A percentile compares a stretch with the other conserved stretches of the same genome.
These are phyloP conservation scores for Thalpophila matura DNA, from an alignment of 2,888 invertebrate species.

Conservation along the genomic window DNA sequence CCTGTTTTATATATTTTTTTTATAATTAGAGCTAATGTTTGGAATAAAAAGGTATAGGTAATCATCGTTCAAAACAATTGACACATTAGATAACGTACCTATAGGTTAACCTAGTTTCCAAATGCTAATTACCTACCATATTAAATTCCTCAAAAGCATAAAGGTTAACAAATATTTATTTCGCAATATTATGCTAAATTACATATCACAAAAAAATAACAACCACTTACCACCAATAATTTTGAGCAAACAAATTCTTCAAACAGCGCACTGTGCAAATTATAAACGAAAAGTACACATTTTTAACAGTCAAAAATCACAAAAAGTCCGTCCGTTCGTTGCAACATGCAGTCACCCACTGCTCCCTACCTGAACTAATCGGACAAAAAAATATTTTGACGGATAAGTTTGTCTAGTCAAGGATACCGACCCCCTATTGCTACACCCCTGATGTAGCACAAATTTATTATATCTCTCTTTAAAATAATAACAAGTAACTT, in stretches of 20 bases:
- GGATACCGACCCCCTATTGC: conserved; percentile 81
- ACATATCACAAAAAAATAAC: neutral
- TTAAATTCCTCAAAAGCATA: neutral
- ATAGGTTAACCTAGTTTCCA: no score
- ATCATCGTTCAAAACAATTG: no score
- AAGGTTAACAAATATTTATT: neutral
- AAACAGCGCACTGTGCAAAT: conserved; percentile 35
- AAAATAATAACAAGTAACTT: conserved; percentile 17
- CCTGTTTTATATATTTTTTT: no score
- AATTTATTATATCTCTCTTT: conserved; percentile 33
- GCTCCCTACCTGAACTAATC: conserved; percentile 82
- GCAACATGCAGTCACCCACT: conserved; percentile 75
- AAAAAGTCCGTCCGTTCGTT: conserved; percentile 67
- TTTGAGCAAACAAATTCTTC: conserved; percentile 8
- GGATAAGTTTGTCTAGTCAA: conserved; percentile 82
- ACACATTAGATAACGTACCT: no score
- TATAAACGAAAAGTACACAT: conserved; percentile 29
- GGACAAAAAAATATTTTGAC: conserved; percentile 83
- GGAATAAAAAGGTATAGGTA: no score
- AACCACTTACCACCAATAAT: conserved; percentile 46
- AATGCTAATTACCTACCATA: neutral
- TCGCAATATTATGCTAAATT: neutral
- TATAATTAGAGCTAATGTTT: no score
- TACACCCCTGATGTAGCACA: conserved; percentile 61
- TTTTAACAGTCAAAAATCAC: conserved; percentile 51